phyloP scores from a whole-genome alignment of 2,797 vertebrate species.

The Rhinophrynus dorsalis region DNA sequence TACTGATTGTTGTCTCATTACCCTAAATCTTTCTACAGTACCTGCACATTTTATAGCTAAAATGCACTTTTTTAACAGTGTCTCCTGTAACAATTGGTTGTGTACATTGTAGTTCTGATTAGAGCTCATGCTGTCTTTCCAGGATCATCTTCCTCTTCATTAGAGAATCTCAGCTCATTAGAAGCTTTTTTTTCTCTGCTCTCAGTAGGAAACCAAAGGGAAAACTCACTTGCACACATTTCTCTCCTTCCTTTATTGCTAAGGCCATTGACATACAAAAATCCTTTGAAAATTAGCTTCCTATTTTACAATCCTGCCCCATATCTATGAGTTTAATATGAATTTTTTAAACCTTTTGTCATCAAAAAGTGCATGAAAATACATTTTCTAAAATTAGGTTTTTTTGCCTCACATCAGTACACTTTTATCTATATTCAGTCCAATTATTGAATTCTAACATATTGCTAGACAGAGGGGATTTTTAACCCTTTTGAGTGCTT shows the following conservation, averaged over 20 bases:
- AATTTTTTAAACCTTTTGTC: no score
- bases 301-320: neutral
- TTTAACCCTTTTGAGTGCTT: no score
- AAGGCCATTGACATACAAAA: constrained; percentile 6
- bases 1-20: constrained; percentile 3
- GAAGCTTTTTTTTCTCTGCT: constrained; percentile 10
- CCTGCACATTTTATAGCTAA: neutral
- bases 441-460: no score
- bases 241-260: neutral
- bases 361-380: no score
- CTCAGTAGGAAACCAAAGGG: constrained; percentile 28
- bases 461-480: no score
- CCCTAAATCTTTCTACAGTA: neutral
- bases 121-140: constrained; percentile 7
- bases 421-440: no score
- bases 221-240: constrained; percentile 22
- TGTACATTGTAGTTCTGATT: constrained; percentile 31
- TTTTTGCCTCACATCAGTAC: no score
- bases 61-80: no score
- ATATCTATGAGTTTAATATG: neutral
- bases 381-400: no score
- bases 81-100: constrained; percentile 27
- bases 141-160: constrained; percentile 5
- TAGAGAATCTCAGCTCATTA: constrained; percentile 39
- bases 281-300: constrained; percentile 12